Evolutionary conservation across 2,888 invertebrate species (phyloP), one percentile per base, ranked within the genome.

Genomic region (Epicampocera succincta): DNA sequence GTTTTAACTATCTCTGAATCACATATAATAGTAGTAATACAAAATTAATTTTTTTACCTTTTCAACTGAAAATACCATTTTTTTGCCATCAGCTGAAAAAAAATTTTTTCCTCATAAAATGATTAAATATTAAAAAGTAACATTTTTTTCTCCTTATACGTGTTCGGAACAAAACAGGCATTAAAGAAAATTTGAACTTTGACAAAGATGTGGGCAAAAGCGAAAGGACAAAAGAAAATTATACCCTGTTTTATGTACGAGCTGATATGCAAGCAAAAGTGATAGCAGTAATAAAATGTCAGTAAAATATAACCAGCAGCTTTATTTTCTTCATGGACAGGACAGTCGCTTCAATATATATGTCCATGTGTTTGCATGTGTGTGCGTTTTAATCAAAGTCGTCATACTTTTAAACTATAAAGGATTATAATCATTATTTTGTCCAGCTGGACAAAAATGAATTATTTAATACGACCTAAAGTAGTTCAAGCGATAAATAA

Each of bases 401-500:
- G 5, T 25, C 25, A 25, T 5, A 25, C 2, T 25, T 25, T 25
- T 25, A 25, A 56, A 52, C 38, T 56, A 3, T 13, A 65, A 40
- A 48, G 46, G 44, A 65, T 66, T 65, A 40, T 48, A 38, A 74
- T 66, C 25, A 29, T 56, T 50, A 25, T 25, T 5, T n/a, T n/a
- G n/a, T n/a, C 25, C 25, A 25, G 5, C 25, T 25, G 25, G 21
- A 21, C 38, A 19, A 52, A 29, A 15, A 19, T 54, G 12, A 63
- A 66, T 38, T 66, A 13, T 25, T 74, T 54, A 44, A 42, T 52
- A 76, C 68, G 46, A 13, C 60, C 40, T 6, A 54, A 76, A 63
- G 25, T 48, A 69, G 54, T 60, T 69, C 76, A 76, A 69, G 61
- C 54, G 52, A 61, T 61, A 54, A 69, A 15, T 17, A 46, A 40